These are phyloP conservation scores for Achatina immaculata DNA, from an alignment of 1,140 invertebrate species.

Conservation along the genomic window DNA sequence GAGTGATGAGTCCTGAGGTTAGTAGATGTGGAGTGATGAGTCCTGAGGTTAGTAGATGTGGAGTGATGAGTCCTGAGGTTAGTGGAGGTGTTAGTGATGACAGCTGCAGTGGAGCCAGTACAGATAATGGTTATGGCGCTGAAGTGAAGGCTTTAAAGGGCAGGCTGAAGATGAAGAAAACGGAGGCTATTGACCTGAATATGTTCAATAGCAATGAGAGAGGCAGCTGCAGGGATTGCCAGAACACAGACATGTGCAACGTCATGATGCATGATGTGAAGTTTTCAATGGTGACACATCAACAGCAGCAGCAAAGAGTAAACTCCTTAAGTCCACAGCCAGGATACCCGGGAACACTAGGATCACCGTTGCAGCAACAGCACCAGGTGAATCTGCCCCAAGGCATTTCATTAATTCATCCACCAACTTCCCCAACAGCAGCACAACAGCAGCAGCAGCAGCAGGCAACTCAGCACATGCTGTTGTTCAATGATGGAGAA, in stretches of 20 bases:
- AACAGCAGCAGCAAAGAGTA: conserved; percentile 54
- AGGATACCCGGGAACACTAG: background rate
- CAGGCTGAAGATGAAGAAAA: conserved; percentile 39
- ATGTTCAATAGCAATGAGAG: conserved; percentile 69
- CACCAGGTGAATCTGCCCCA: background rate
- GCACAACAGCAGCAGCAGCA: conserved; percentile 37
- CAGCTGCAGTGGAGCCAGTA: conserved; percentile 21
- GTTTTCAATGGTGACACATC: conserved; percentile 52
- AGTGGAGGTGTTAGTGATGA: background rate
- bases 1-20: no score
- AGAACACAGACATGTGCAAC: conserved; percentile 67
- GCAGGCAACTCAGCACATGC: conserved; percentile 54
- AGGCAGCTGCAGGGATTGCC: conserved; percentile 69
- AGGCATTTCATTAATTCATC: conserved; percentile 29
- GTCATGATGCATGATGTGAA: conserved; percentile 68
- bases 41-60: no score
- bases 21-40: no score
- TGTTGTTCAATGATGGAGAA: conserved; percentile 66
- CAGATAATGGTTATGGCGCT: conserved; percentile 11
- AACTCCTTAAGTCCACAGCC: background rate
- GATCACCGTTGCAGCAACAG: conserved; percentile 19
- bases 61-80: conserved; percentile 1
- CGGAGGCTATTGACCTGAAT: conserved; percentile 48
- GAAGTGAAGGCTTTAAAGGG: conserved; percentile 37
- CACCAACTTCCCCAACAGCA: conserved; percentile 6